Conservation (phyloP, 2,113 vertebrate species). For the Bufo gargarizans region DNA sequence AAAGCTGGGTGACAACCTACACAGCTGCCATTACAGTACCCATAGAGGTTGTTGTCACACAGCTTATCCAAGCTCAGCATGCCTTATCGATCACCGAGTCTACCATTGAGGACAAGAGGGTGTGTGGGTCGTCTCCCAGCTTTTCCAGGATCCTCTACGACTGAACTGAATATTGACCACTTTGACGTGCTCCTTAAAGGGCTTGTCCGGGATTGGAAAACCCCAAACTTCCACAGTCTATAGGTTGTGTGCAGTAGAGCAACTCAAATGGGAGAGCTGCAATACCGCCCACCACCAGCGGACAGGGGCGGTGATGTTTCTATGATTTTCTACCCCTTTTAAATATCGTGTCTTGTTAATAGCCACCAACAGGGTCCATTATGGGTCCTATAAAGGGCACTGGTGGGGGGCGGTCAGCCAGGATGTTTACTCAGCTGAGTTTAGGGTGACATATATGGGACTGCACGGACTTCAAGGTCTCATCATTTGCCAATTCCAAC, state of each 20-base stretch:
- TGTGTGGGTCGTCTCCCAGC: background rate
- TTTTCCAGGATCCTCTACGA: background rate
- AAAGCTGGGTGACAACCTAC: background rate
- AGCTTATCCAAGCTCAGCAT: background rate
- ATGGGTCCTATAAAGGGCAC: background rate
- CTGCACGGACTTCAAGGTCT: background rate
- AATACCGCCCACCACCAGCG: no score
- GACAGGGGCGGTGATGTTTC: no score
- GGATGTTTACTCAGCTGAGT: background rate
- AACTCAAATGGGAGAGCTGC: no score
- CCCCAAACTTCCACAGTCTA: no score
- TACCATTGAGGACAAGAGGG: no score
- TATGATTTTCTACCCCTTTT: no score
- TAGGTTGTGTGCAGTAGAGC: no score
- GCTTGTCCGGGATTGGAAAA: no score
- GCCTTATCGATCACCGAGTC: no score
- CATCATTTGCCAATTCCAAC: background rate
- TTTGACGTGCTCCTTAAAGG: no score
- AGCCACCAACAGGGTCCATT: background rate
- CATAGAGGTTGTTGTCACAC: background rate
- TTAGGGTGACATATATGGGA: background rate
- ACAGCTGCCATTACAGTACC: background rate
- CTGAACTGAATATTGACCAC: no score
- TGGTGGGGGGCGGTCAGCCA: background rate
- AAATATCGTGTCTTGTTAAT: background rate